Evolutionary conservation across 2,888 invertebrate genomes (phyloP), one percentile per base, ranked within the genome.

Genomic region (Mesopsocus fuscifrons): DNA sequence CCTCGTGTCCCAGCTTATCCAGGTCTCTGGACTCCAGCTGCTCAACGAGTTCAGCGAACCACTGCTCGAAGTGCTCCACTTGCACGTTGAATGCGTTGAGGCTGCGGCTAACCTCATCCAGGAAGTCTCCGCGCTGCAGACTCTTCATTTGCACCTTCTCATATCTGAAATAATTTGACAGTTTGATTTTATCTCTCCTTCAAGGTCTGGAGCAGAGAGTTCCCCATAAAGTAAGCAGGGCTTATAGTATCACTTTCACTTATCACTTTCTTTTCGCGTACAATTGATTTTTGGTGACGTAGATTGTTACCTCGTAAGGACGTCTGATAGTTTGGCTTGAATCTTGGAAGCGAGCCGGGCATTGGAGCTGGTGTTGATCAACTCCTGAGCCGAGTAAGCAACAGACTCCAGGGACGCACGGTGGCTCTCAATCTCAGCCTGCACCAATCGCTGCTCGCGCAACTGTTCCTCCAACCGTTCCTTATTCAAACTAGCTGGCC

Each of bases 391-490:
- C 9, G 77, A 77, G 40, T 74, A 62, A 34, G 80, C 72, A 13
- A 92, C 76, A 41, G 82, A 79, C 54, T 81, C 84, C 21, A 94
- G 76, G 52, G 85, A 83, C 11, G 81, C 75, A 49, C 83, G 74
- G 52, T 92, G 84, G 23, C 81, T 82, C 52, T 87, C 85, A 44
- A 92, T 67, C 58, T 94, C 94, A 1, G 77, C 71, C 53, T 83
- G 76, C 30, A 85, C 67, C 16, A 81, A 67, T 51, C 82, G 76
- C 50, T 91, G 88, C 54, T 88, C 88, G 21, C 88, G 75, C 3
- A 88, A 68, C 61, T 94, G 92, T 54, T 89, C 87, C 55, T 88
- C 87, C 8, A 92, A 67, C 33, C 85, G 77, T 56, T 88, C 89
- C 41, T 64, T 60, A 50, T 87, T 79, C 2, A 94, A 66, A 3